phyloP scores from a whole-genome alignment of 2,888 invertebrate genomes.

The Lycophotia porphyrea region DNA sequence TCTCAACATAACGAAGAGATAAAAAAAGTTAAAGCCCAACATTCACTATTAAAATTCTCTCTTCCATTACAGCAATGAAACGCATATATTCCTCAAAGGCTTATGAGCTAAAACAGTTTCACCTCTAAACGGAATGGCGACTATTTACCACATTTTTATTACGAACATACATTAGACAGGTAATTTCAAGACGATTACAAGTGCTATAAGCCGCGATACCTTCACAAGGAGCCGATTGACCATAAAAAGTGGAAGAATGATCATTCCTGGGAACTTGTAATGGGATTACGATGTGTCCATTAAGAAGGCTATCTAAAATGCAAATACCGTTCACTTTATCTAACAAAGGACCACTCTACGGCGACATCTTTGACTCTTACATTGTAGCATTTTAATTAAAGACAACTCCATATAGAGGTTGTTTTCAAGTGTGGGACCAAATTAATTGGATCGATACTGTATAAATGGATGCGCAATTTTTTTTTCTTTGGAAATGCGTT shows the following conservation, averaged over 20 bases:
- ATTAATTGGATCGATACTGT: constrained; percentile 19
- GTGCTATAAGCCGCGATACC: constrained; percentile 22
- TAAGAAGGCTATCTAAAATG: constrained; percentile 57
- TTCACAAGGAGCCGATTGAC: constrained; percentile 37
- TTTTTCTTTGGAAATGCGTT: constrained; percentile 17
- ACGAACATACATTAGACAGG: constrained; percentile 52
- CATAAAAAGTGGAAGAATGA: constrained; percentile 46
- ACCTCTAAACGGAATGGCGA: constrained; percentile 42
- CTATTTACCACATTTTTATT: constrained; percentile 55
- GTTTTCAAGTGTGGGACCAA: constrained; percentile 22
- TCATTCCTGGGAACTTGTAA: constrained; percentile 45
- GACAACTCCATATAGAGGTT: constrained; percentile 30
- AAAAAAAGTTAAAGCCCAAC: constrained; percentile 6
- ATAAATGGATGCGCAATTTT: background rate
- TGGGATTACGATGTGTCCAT: constrained; percentile 56
- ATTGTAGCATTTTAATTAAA: constrained; percentile 41
- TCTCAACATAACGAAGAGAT: constrained; percentile 13
- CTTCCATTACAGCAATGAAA: constrained; percentile 7
- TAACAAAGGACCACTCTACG: constrained; percentile 41
- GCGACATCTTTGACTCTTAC: constrained; percentile 24
- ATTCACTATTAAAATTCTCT: constrained; percentile 22
- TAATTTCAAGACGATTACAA: constrained; percentile 45
- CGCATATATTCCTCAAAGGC: constrained; percentile 19
- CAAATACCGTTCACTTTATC: constrained; percentile 61
- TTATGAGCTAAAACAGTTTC: constrained; percentile 23